Base-by-base conservation (phyloP, 1,140 invertebrate species). In the Aleiodes sp. region DNA sequence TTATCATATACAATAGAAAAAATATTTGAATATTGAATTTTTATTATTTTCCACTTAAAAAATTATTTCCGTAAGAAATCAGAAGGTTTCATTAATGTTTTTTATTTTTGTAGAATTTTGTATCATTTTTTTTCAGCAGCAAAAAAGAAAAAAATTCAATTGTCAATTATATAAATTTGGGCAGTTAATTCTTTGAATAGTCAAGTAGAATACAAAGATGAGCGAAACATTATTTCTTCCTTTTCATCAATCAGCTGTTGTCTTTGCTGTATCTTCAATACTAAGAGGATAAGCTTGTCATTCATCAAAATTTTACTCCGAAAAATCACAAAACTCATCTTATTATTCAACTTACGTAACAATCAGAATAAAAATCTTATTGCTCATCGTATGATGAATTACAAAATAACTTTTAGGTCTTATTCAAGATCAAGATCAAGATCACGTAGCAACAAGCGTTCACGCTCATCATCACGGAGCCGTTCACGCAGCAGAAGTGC, bases 391-490 rank as follows among this genome's bases (percentile, higher is more conserved):
- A 52, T 19, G 28, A 39, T 65, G 2, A 56, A 6, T 29, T 37
- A 43, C 43, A 26, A 59, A 63, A 37, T 14, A 63, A 35, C 63
- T 29, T 46, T 68, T 72, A 86, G 81, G 77, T 86, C 80, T 57
- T 74, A 80, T 39, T 86, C 85, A 70, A 82, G 84, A 63, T 87
- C 82, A 35, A 80, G 80, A 37, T 87, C 82, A 73, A 82, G 86
- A 79, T 86, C 80, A 66, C 87, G 87, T 46, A 82, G 75, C 43
- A 84, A 79, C 35, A 78, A 80, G n/a, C 72, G 82, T 41, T 84
- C 84, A 28, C 81, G 87, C 70, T 86, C 80, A 59, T 87, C 86
- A 31, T 88, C 87, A 7, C 82, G 87, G 21, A 87, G 87, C 70
- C 84, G 87, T 65, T 88, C 87, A 16, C 82, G 85, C 41, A 85